phyloP scores from a whole-genome alignment of 2,113 vertebrate species.

The human region GRCh38 chr6:150735501-150736000 shows the following conservation, averaged over 20 bases:
- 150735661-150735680: conserved; percentile 62
- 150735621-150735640: conserved; percentile 25
- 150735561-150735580: conserved; percentile 57
- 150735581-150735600: conserved; percentile 71
- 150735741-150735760: background rate
- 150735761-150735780: background rate
- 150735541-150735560: conserved; percentile 67
- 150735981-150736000: background rate
- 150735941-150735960: background rate
- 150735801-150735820: background rate
- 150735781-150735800: background rate
- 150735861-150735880: background rate
- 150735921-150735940: background rate
- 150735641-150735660: conserved; percentile 67
- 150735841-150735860: background rate
- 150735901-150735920: background rate
- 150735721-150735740: conserved; percentile 25
- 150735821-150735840: background rate
- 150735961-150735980: background rate
- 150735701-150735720: conserved; percentile 37
- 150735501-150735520: conserved; percentile 54
- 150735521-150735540: conserved; percentile 56
- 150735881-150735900: background rate
- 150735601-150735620: conserved; percentile 32
- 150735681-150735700: conserved; percentile 47